phyloP scores from a whole-genome alignment of 2,113 vertebrate genomes.

The Myotis brandtii region DNA sequence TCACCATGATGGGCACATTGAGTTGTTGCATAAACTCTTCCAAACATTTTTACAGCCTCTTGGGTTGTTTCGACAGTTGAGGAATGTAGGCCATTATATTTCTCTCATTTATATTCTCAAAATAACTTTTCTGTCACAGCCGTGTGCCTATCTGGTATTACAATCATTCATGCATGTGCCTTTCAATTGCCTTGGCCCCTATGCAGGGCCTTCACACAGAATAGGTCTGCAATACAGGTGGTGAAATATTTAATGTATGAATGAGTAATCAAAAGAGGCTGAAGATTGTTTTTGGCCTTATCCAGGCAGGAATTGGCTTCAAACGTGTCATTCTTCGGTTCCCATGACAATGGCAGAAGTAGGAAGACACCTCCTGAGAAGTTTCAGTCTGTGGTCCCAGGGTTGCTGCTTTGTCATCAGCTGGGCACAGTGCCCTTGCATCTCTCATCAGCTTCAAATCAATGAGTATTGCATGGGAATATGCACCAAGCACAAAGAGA shows the following conservation, averaged over 20 bases:
- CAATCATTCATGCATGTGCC: fast-evolving
- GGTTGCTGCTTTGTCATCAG: neutral
- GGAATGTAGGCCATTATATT: neutral
- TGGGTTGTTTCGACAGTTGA: neutral
- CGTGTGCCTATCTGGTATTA: neutral
- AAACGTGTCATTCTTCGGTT: neutral
- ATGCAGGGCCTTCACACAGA: neutral
- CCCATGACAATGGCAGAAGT: neutral
- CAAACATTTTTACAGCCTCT: neutral
- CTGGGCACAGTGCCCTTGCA: neutral
- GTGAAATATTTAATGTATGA: neutral
- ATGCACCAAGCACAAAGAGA: neutral
- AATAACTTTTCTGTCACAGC: neutral
- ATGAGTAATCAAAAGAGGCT: neutral
- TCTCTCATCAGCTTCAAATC: conserved; percentile 61
- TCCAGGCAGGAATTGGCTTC: neutral
- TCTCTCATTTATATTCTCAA: neutral
- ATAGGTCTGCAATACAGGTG: neutral
- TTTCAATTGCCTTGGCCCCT: neutral
- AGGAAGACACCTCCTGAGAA: neutral
- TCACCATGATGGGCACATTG: neutral
- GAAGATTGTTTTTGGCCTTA: neutral
- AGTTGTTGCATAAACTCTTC: neutral
- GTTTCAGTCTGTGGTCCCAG: neutral
- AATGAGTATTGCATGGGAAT: neutral